Evolutionary conservation across 2,797 vertebrate species (phyloP).

Genomic region (Setipinna tenuifilis): DNA sequence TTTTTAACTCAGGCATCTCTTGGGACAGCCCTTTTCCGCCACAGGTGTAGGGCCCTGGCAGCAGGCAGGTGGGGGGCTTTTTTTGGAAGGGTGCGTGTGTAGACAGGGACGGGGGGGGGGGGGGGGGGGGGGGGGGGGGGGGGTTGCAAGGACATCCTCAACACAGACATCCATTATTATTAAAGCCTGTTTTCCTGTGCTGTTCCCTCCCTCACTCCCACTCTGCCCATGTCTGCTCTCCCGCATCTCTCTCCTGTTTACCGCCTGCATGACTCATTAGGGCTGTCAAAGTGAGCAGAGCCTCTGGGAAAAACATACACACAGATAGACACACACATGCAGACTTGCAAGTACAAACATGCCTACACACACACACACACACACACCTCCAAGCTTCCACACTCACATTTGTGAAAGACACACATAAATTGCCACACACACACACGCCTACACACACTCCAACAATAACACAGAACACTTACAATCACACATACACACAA

Average conservation of each 20-base stretch:
- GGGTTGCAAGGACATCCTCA: slow-evolving; percentile 8
- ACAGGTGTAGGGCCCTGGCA: slow-evolving; percentile 36
- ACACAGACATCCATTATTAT: slow-evolving; percentile 69
- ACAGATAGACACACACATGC: slow-evolving; percentile 33
- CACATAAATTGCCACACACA: neutral
- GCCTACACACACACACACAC: neutral
- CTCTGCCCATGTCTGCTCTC: slow-evolving; percentile 31
- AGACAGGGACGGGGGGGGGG: too few species aligned
- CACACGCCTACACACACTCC: neutral
- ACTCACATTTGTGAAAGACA: neutral
- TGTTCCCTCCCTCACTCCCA: slow-evolving; percentile 47
- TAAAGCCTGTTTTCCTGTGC: slow-evolving; percentile 58
- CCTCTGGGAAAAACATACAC: slow-evolving; percentile 36
- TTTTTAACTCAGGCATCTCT: slow-evolving; percentile 38
- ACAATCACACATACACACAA: neutral
- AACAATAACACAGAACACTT: too few species aligned
- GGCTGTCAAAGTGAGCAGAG: slow-evolving; percentile 55
- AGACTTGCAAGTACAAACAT: neutral
- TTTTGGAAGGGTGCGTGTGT: neutral
- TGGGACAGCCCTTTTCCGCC: slow-evolving; percentile 31
- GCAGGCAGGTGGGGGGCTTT: neutral
- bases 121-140: too few species aligned
- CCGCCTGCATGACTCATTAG: slow-evolving; percentile 60
- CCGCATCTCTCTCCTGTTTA: slow-evolving; percentile 44
- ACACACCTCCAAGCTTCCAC: neutral